Conservation (phyloP, 2,113 vertebrate genomes). For the Pedetes capensis region DNA sequence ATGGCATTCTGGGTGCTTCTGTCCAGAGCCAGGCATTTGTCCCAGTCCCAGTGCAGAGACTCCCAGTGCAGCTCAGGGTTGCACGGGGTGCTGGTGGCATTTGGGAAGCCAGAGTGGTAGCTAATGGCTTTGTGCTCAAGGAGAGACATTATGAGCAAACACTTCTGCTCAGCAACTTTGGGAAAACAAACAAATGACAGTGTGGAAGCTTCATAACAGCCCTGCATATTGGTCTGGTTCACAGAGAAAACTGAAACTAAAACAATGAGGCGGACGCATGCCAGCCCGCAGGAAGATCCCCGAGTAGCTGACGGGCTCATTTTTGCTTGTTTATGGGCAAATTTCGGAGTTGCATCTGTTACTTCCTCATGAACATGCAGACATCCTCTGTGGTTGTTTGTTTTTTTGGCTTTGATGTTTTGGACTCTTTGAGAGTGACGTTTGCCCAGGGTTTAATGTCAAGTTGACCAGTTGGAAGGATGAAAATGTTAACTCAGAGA, state of each 20-base stretch:
- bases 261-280: constrained; percentile 48
- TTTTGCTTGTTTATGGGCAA: constrained; percentile 79
- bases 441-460: constrained; percentile 71
- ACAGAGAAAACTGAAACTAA: constrained; percentile 57
- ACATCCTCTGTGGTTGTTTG: constrained; percentile 48
- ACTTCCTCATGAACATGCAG: constrained; percentile 66
- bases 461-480: constrained; percentile 70
- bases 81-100: neutral
- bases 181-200: constrained; percentile 63
- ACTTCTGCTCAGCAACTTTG: constrained; percentile 42
- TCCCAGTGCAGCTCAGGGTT: too few relatives aligned
- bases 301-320: constrained; percentile 67
- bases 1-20: neutral
- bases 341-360: constrained; percentile 79
- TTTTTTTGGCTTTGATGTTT: neutral
- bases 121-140: constrained; percentile 26
- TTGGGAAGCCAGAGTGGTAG: constrained; percentile 31
- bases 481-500: neutral
- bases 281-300: constrained; percentile 54
- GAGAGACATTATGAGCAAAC: constrained; percentile 27
- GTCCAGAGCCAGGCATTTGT: neutral
- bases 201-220: constrained; percentile 54
- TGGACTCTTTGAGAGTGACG: constrained; percentile 54
- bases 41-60: too few relatives aligned
- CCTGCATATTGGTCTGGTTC: constrained; percentile 51